Base-by-base conservation (phyloP, 2,113 vertebrate genomes). In the Trematomus loennbergii region DNA sequence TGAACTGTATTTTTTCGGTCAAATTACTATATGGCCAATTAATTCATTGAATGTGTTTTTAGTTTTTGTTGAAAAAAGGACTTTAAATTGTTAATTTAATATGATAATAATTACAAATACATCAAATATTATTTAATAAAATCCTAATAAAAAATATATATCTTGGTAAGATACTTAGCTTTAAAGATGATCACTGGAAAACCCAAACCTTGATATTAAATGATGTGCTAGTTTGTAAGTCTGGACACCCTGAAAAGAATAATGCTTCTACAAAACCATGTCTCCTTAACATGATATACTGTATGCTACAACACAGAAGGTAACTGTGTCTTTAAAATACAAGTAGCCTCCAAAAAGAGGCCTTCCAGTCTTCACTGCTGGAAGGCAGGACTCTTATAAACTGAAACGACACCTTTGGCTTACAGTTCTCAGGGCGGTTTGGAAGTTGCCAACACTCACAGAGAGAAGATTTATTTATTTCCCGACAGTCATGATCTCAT, bases 401-500 rank as follows among this genome's bases (percentile, higher is more conserved):
- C 29, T 17, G 52, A 81, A 74, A 59, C 9, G n/a, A 72, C 16
- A 60, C 2, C 7, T 25, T 52, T 73, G 45, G 54, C 12, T 33
- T 17, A 0, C 29, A 61, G 40, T 15, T 62, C 33, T 18, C 20
- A 8, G 17, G 1, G 17, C 13, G 53, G 43, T 18, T 16, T 48
- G 9, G 52, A 25, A 52, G 12, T 4, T 79, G 55, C 52, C 55
- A 69, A 62, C 33, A 71, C 9, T 22, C 36, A 54, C 4, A 77
- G 25, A 55, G 17, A 54, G 22, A 49, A 60, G 22, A 69, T 52
- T 15, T 7, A 25, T 67, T 72, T 63, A 20, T 52, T 53, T 11
- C 65, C 60, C 54, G 13, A 9, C 36, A 60, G 48, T 6, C 22
- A 71, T 60, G 10, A 77, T 74, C 17, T 67, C 60, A 74, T 7